A percentile compares a stretch with the other conserved stretches of the same genome.
Conservation (phyloP, 2,113 vertebrate species). For the Recurvirostra avosetta region DNA sequence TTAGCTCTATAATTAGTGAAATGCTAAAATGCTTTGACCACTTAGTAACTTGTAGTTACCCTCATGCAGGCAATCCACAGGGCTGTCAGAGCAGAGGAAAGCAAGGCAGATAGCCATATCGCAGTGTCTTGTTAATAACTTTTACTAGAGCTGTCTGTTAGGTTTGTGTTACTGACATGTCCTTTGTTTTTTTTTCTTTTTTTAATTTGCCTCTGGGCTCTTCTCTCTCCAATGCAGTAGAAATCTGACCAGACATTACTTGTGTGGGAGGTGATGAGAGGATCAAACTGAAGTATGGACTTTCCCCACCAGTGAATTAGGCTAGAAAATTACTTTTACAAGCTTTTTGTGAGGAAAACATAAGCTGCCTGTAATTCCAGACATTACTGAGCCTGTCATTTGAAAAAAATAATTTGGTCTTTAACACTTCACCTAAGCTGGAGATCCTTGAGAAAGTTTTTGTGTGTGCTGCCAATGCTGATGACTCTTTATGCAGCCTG, state of each 20-base stretch:
- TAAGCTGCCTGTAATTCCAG: background rate
- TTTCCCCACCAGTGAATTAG: background rate
- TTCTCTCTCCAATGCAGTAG: background rate
- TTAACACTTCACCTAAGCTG: background rate
- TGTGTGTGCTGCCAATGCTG: background rate
- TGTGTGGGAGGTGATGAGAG: background rate
- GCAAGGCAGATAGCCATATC: background rate
- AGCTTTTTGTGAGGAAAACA: background rate
- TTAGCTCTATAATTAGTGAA: background rate
- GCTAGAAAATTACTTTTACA: background rate
- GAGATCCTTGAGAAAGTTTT: background rate
- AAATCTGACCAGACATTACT: background rate
- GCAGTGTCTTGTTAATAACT: background rate
- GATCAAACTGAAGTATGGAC: background rate
- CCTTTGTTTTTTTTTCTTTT: background rate
- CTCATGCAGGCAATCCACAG: background rate
- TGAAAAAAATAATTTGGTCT: background rate
- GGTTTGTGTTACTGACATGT: background rate
- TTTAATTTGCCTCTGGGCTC: background rate
- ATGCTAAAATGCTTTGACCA: background rate
- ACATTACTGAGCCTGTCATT: background rate
- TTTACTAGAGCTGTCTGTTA: background rate
- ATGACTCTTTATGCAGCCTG: background rate
- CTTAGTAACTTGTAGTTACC: background rate
- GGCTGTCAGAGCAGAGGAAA: background rate